Percentiles rank a stretch among this genome's conserved stretches.
phyloP scores from a whole-genome alignment of 2,888 invertebrate genomes.

The Drosophila sordidula region DNA sequence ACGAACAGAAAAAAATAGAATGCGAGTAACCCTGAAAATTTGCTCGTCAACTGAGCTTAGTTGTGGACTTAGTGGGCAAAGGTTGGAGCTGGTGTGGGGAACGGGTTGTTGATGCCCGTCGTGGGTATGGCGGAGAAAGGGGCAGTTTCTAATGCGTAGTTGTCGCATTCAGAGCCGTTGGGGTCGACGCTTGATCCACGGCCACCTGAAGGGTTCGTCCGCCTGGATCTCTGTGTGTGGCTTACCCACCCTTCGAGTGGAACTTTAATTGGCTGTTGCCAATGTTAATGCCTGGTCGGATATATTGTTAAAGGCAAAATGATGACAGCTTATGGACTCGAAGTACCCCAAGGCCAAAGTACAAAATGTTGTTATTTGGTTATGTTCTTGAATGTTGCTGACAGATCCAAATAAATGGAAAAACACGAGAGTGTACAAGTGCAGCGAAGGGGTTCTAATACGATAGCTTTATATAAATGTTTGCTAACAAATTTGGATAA shows the following conservation, averaged over 20 bases:
- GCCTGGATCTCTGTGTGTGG: slow-evolving; percentile 5
- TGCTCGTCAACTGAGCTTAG: slow-evolving; percentile 71
- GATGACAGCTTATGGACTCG: slow-evolving; percentile 50
- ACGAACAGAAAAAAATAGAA: slow-evolving; percentile 24
- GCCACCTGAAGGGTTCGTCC: slow-evolving; percentile 63
- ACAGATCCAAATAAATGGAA: slow-evolving; percentile 41
- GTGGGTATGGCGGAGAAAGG: neutral
- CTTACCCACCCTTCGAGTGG: slow-evolving; percentile 10
- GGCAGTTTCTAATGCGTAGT: slow-evolving; percentile 53
- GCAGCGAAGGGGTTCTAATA: neutral
- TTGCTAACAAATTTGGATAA: neutral
- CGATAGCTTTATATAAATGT: neutral
- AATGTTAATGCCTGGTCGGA: slow-evolving; percentile 53
- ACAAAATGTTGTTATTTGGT: slow-evolving; percentile 27
- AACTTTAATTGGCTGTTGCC: slow-evolving; percentile 69
- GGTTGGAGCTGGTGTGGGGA: neutral
- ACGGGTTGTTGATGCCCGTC: slow-evolving; percentile 2
- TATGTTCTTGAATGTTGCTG: slow-evolving; percentile 31
- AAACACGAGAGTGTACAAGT: slow-evolving; percentile 6
- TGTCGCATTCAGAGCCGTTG: slow-evolving; percentile 61
- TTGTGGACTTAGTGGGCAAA: slow-evolving; percentile 58
- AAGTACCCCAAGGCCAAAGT: slow-evolving; percentile 19
- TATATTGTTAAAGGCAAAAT: slow-evolving; percentile 42
- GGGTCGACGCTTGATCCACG: slow-evolving; percentile 23
- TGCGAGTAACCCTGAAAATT: slow-evolving; percentile 71